Percentiles rank a stretch among this genome's conserved stretches.
These are phyloP conservation scores for Calonectris borealis DNA, from an alignment of 2,113 vertebrate species.

Conservation along the genomic window DNA sequence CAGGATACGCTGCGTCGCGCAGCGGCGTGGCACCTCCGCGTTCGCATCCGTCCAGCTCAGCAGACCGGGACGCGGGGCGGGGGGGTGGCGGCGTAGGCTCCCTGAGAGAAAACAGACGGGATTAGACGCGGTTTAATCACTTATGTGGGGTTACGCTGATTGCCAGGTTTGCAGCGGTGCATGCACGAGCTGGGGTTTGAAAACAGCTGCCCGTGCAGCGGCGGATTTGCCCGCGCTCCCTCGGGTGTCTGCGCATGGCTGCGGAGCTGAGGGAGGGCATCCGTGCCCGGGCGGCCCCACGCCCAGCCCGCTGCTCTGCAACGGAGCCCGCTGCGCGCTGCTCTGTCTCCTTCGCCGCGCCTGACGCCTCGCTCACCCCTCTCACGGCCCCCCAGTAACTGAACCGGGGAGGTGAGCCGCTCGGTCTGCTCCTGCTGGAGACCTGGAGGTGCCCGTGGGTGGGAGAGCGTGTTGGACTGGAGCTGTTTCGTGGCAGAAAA, in stretches of 20 bases:
- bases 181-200: not conserved
- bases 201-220: not conserved
- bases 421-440: too few relatives aligned
- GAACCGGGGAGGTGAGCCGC: not conserved
- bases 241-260: fast-evolving
- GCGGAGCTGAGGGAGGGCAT: not conserved
- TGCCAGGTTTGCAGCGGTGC: too few relatives aligned
- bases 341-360: not conserved
- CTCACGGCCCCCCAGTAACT: not conserved
- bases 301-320: not conserved
- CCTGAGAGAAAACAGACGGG: not conserved
- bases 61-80: fast-evolving
- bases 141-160: not conserved
- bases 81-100: fast-evolving
- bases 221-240: not conserved
- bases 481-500: not conserved
- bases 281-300: fast-evolving
- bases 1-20: not conserved
- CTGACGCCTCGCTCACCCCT: fast-evolving
- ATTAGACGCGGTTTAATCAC: not conserved
- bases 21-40: not conserved
- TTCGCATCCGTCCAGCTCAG: not conserved
- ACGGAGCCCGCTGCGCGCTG: fast-evolving
- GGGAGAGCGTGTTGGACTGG: fast-evolving
- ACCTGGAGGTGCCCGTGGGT: fast-evolving